Base-by-base conservation (phyloP, 2,113 vertebrate species). In the Nestor notabilis region DNA sequence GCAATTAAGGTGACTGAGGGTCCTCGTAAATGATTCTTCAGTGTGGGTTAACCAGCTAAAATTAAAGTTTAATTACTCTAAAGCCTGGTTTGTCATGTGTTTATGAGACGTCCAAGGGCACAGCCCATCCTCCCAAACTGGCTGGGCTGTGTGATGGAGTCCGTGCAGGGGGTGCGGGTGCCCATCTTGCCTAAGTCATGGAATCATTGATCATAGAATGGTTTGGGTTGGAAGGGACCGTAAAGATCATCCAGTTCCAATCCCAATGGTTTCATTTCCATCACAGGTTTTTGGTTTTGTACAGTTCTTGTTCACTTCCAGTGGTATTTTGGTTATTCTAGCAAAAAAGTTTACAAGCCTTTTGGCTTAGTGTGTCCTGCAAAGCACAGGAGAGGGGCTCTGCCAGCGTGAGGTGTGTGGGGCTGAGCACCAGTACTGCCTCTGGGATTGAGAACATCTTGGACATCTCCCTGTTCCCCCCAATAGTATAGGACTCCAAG, bases 11-110 rank as follows among this genome's bases (percentile, higher is more conserved):
- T 90, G 69, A 72, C 60, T 25, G 92, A 83, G n/a, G 61, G 60
- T 90, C 87, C 90, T 96, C 52, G n/a, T 49, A 93, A 94, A 94
- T 93, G 39, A 85, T 90, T 91, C 83, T 68, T 80, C 68, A 72
- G 27, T 83, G 88, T 88, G 35, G n/a, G 53, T 94, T 98, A 93
- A 89, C 33, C 47, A 93, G 68, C 35, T 87, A 70, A 93, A 95
- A 96, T 95, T 93, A 63, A 95, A 85, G 53, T 90, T 94, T 93
- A 91, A 95, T 97, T 96, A 84, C 82, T 96, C 72, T 55, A 84
- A 94, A 97, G 87, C 53, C 63, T 81, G 35, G 33, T 72, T 90
- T 95, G 49, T 60, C 52, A 31, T 88, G 65, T 81, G 66, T 91
- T 95, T 66, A 8, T 82, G 83, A 75, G 89, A 90, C 94, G 66